phyloP scores from a whole-genome alignment of 2,797 vertebrate species.

The Phrynocephalus vlangalii region DNA sequence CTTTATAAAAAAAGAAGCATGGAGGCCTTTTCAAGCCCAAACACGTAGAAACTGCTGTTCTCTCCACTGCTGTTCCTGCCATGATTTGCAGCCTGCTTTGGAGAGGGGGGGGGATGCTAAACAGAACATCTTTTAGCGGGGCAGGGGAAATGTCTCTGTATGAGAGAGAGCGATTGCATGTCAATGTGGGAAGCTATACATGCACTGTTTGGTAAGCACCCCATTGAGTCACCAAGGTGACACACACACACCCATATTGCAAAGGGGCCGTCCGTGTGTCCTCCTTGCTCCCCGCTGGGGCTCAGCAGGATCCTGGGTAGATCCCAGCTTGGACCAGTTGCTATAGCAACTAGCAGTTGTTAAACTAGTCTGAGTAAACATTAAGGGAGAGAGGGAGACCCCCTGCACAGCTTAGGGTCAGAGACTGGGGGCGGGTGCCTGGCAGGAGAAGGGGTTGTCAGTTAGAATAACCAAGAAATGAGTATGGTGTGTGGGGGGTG shows the following conservation, averaged over 20 bases:
- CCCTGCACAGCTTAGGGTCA: slow-evolving; percentile 42
- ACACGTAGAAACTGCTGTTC: neutral
- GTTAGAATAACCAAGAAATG: neutral
- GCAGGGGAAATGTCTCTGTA: too few relatives aligned
- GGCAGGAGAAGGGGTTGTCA: slow-evolving; percentile 6
- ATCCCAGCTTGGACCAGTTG: slow-evolving; percentile 74
- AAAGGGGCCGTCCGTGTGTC: neutral
- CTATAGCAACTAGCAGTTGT: slow-evolving; percentile 77
- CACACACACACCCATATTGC: slow-evolving; percentile 29
- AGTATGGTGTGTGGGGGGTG: neutral
- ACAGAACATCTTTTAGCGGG: neutral
- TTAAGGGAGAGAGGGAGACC: slow-evolving; percentile 66
- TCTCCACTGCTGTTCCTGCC: accelerated
- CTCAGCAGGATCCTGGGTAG: slow-evolving; percentile 51
- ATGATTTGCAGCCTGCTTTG: too few relatives aligned
- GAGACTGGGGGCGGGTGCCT: neutral
- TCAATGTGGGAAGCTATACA: neutral
- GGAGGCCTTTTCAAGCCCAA: neutral
- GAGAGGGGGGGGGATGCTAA: neutral
- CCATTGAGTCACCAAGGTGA: slow-evolving; percentile 26
- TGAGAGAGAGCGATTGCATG: neutral
- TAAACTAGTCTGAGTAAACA: slow-evolving; percentile 72
- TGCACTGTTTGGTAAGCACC: neutral
- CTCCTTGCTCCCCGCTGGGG: slow-evolving; percentile 33
- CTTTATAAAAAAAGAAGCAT: neutral